Conservation (phyloP, 2,113 vertebrate species). For the Empidonax traillii region DNA sequence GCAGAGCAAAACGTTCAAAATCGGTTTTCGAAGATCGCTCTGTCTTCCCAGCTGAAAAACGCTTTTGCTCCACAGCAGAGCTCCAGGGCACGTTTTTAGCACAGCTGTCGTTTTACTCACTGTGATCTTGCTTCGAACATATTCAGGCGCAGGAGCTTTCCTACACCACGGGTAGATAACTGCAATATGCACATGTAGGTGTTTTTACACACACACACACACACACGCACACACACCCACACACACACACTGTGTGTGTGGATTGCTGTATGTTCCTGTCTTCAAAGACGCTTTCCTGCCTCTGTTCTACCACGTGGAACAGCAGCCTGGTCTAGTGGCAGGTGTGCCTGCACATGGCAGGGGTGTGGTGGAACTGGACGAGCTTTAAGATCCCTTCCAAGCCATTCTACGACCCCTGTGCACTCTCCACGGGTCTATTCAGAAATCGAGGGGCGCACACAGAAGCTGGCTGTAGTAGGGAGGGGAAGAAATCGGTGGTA, state of each 20-base stretch:
- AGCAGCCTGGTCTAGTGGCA: not conserved
- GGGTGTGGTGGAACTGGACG: too few species aligned
- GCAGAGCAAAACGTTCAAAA: not conserved
- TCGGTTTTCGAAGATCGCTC: not conserved
- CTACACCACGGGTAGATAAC: accelerated
- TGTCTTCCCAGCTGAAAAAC: not conserved
- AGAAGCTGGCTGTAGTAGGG: accelerated
- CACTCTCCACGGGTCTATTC: accelerated
- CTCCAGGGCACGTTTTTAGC: not conserved
- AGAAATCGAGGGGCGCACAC: not conserved
- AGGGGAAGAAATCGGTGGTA: accelerated
- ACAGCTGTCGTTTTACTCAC: accelerated
- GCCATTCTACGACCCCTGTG: not conserved
- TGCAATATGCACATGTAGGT: accelerated
- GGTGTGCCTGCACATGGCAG: not conserved
- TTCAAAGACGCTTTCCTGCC: not conserved
- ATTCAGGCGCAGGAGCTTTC: accelerated
- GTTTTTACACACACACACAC: not conserved
- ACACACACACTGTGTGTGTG: accelerated
- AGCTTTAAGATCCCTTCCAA: not conserved
- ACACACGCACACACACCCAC: too few species aligned
- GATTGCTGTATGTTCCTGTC: accelerated
- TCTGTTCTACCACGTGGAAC: accelerated
- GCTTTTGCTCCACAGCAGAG: not conserved
- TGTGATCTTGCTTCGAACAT: not conserved